phyloP scores from a whole-genome alignment of 2,888 invertebrate genomes.

The Agrochola litura region DNA sequence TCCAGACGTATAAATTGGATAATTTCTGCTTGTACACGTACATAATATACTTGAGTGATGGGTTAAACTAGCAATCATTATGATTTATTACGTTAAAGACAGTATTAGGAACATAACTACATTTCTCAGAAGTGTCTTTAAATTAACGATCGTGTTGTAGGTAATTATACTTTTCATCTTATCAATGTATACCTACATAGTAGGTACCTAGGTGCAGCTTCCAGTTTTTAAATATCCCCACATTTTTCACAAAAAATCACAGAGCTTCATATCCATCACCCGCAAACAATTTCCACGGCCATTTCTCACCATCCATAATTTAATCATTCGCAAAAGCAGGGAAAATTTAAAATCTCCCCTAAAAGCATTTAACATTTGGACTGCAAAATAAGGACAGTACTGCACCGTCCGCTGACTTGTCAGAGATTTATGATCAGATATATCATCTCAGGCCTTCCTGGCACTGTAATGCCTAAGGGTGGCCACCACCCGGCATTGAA shows the following conservation, averaged over 20 bases:
- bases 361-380: constrained; percentile 62
- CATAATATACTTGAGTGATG: constrained; percentile 22
- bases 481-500: constrained; percentile 31
- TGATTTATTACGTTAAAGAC: constrained; percentile 23
- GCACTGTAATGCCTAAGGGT: constrained; percentile 50
- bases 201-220: neutral
- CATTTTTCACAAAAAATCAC: constrained; percentile 51
- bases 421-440: constrained; percentile 86
- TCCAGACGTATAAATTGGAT: constrained; percentile 54
- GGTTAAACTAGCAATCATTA: constrained; percentile 5
- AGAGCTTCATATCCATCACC: constrained; percentile 49
- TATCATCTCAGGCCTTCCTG: constrained; percentile 80
- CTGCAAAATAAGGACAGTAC: constrained; percentile 62
- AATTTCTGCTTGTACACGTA: constrained; percentile 40
- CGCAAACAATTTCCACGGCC: constrained; percentile 52
- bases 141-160: neutral
- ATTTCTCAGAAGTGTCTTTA: neutral
- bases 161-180: neutral
- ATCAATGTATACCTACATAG: neutral
- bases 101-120: neutral
- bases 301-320: constrained; percentile 58
- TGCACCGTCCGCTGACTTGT: constrained; percentile 71
- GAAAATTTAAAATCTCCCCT: constrained; percentile 60
- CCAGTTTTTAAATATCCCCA: constrained; percentile 27
- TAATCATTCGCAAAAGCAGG: constrained; percentile 50